Evolutionary conservation across 2,797 vertebrate species (phyloP).

Genomic region (Glossophaga mutica): DNA sequence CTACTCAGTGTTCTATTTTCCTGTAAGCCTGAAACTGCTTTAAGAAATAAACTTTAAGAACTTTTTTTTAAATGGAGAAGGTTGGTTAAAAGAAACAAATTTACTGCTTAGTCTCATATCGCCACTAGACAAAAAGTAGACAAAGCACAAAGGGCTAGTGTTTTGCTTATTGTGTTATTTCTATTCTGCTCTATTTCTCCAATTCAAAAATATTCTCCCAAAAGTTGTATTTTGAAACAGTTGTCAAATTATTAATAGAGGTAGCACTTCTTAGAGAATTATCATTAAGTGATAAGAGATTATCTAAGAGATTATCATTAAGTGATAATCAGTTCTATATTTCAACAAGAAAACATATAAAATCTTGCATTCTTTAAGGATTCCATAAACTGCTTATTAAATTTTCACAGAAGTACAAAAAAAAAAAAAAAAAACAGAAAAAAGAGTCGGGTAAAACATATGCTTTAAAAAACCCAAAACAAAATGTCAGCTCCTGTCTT

Average conservation of each 20-base stretch:
- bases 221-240: conserved; percentile 54
- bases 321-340: conserved; percentile 66
- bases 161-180: conserved; percentile 54
- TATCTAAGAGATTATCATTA: no score
- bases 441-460: neutral
- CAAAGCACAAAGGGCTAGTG: neutral
- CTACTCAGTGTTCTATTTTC: neutral
- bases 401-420: conserved; percentile 44
- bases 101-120: neutral
- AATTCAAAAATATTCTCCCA: conserved; percentile 48
- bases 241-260: conserved; percentile 72
- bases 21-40: neutral
- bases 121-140: conserved; percentile 24
- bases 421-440: neutral
- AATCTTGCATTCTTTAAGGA: conserved; percentile 51
- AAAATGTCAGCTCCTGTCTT: neutral
- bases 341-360: conserved; percentile 41
- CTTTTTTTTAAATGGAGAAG: neutral
- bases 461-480: neutral
- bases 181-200: conserved; percentile 46
- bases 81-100: neutral
- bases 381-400: conserved; percentile 54
- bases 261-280: conserved; percentile 60
- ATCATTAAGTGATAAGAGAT: conserved; percentile 70
- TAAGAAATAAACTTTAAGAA: neutral